Conservation (phyloP, 2,888 invertebrate genomes). For the Heliconius charithonia region DNA sequence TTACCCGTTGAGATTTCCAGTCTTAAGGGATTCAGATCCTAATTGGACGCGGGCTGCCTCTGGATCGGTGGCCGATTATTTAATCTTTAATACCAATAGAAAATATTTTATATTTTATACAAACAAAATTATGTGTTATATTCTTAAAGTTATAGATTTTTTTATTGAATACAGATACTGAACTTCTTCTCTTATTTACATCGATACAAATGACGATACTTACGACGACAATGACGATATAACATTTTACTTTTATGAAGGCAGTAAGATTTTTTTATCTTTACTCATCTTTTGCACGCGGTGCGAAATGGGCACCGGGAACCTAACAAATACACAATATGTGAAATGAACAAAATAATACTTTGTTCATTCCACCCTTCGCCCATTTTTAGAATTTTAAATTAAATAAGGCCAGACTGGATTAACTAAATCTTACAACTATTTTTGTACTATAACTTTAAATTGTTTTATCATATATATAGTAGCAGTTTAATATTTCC, state of each 20-base stretch:
- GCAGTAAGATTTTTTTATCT: not conserved
- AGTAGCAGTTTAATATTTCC: no score
- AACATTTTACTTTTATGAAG: not conserved
- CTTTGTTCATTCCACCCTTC: no score
- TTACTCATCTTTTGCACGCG: not conserved
- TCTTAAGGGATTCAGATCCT: slow-evolving; percentile 67
- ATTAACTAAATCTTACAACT: no score
- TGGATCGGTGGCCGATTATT: slow-evolving; percentile 69
- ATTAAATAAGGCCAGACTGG: no score
- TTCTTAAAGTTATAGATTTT: not conserved
- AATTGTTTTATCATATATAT: no score
- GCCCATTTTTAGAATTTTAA: no score
- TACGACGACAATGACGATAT: not conserved
- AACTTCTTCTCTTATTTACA: not conserved
- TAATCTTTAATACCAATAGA: slow-evolving; percentile 64
- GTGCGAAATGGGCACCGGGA: not conserved
- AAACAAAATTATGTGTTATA: slow-evolving; percentile 5
- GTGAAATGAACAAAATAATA: no score
- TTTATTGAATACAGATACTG: not conserved
- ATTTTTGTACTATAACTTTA: no score
- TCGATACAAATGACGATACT: not conserved
- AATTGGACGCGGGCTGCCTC: slow-evolving; percentile 77
- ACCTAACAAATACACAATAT: not conserved
- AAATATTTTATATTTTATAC: slow-evolving; percentile 43
- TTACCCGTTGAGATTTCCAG: slow-evolving; percentile 60